Evolutionary conservation across 2,113 vertebrate genomes (phyloP).

Genomic region (Chiloscyllium plagiosum): DNA sequence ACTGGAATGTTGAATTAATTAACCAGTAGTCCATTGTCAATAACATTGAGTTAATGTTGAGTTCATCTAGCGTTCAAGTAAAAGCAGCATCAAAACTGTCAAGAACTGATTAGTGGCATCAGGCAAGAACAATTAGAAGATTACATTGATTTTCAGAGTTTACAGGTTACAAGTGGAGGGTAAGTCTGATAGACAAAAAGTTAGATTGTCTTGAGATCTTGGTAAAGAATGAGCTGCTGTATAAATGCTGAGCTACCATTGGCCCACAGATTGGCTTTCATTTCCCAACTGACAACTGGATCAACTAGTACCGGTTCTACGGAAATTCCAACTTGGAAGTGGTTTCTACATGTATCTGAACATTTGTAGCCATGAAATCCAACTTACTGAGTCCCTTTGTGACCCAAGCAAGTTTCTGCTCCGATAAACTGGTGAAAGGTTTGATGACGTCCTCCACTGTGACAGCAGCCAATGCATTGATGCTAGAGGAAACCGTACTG

Average conservation of each 20-base stretch:
- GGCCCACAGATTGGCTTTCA: no score
- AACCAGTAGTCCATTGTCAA: not conserved
- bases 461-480: constrained; percentile 81
- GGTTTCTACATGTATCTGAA: not conserved
- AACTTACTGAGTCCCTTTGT: constrained; percentile 80
- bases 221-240: not conserved
- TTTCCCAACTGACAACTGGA: no score
- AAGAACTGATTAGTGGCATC: not conserved
- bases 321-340: not conserved
- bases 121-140: not conserved
- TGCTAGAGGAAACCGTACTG: constrained; percentile 40
- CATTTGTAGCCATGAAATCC: not conserved
- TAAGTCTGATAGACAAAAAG: not conserved
- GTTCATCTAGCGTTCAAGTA: no score
- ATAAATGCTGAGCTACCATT: not conserved
- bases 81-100: not conserved
- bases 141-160: not conserved
- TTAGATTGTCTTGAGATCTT: not conserved
- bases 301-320: not conserved
- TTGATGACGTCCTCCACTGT: constrained; percentile 75
- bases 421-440: constrained; percentile 56
- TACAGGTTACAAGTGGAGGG: not conserved
- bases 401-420: constrained; percentile 64
- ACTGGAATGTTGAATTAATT: not conserved
- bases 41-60: not conserved